These are phyloP conservation scores for Escarpia spicata DNA, from an alignment of 2,888 invertebrate species.

Conservation along the genomic window DNA sequence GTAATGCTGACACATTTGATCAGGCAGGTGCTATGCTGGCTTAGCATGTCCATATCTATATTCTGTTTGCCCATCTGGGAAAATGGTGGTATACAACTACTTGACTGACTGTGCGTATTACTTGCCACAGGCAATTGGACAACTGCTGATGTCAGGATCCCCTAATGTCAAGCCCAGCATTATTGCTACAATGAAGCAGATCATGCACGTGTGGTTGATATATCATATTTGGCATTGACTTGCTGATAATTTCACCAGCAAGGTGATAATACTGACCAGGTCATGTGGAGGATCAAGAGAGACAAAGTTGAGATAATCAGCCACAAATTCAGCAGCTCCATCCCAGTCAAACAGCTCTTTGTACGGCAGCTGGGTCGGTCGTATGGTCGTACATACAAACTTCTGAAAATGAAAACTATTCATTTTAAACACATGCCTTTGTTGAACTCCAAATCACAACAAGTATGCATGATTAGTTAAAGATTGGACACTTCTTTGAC, in stretches of 20 bases:
- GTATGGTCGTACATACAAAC: conserved; percentile 86
- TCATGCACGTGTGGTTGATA: too few relatives aligned
- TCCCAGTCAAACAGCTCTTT: conserved; percentile 78
- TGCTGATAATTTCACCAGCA: background rate
- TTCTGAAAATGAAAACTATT: conserved; percentile 72
- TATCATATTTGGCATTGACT: background rate
- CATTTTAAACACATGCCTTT: background rate
- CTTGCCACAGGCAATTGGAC: too few relatives aligned
- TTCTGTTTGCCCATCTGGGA: background rate
- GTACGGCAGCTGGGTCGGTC: conserved; percentile 80
- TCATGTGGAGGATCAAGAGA: conserved; percentile 70
- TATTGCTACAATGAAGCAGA: too few relatives aligned
- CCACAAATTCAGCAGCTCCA: conserved; percentile 78
- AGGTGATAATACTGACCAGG: conserved; percentile 51
- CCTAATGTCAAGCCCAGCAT: too few relatives aligned
- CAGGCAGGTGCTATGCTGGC: too few relatives aligned
- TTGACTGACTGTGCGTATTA: too few relatives aligned
- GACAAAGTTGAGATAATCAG: conserved; percentile 82
- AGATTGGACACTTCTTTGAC: background rate
- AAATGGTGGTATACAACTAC: background rate
- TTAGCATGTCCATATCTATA: background rate
- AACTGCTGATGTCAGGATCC: too few relatives aligned
- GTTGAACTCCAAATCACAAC: background rate
- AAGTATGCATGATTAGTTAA: too few relatives aligned
- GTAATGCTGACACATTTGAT: too few relatives aligned